A percentile compares a stretch with the other conserved stretches of the same genome.
These are phyloP conservation scores for Paedocypris sp. DNA, from an alignment of 2,113 vertebrate species.

Conservation along the genomic window DNA sequence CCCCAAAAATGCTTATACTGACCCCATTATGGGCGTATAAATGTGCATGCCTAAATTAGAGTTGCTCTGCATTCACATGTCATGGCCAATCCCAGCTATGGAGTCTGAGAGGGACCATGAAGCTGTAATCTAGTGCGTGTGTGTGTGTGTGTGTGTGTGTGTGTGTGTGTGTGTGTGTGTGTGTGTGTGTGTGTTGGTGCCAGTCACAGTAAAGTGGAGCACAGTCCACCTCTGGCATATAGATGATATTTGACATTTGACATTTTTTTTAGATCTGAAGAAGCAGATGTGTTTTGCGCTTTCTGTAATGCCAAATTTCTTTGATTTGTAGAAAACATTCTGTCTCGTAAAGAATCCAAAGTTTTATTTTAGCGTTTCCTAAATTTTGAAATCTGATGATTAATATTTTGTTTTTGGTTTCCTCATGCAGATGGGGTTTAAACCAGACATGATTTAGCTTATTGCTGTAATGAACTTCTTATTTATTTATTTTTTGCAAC, in stretches of 20 bases:
- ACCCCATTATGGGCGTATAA: slow-evolving; percentile 69
- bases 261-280: too few species aligned
- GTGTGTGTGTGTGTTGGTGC: not conserved
- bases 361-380: too few species aligned
- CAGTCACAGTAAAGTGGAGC: not conserved
- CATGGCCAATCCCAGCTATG: slow-evolving; percentile 64
- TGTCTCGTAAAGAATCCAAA: too few species aligned
- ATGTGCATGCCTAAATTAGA: slow-evolving; percentile 70
- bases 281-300: too few species aligned
- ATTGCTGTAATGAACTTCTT: too few species aligned
- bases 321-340: too few species aligned
- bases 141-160: not conserved
- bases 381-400: too few species aligned
- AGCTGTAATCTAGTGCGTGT: slow-evolving; percentile 53
- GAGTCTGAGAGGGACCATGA: slow-evolving; percentile 60
- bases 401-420: too few species aligned
- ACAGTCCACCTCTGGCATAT: not conserved
- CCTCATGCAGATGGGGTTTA: too few species aligned
- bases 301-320: too few species aligned
- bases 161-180: slow-evolving; percentile 2
- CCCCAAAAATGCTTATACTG: slow-evolving; percentile 49
- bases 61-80: slow-evolving; percentile 65
- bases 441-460: too few species aligned
- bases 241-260: slow-evolving; percentile 7
- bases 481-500: too few species aligned